Evolutionary conservation across 1,140 invertebrate genomes (phyloP).

Genomic region (Anadara kagoshimensis): DNA sequence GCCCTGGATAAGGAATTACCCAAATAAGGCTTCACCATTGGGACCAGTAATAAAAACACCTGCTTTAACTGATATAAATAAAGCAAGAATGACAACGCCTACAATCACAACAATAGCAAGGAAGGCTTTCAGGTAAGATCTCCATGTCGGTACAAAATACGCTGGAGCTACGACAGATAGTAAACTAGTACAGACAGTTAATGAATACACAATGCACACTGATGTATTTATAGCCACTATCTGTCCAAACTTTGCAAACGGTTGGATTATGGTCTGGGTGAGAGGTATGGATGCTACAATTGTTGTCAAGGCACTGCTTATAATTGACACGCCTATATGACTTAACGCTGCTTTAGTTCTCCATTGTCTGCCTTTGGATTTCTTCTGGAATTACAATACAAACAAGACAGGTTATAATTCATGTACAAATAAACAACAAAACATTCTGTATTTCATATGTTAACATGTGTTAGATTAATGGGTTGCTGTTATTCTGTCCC

Average conservation of each 20-base stretch:
- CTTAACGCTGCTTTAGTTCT: conserved; percentile 56
- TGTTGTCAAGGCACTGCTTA: conserved; percentile 68
- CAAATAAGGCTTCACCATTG: conserved; percentile 59
- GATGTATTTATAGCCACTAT: conserved; percentile 69
- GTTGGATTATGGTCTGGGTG: conserved; percentile 65
- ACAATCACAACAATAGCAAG: conserved; percentile 36
- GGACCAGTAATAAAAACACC: conserved; percentile 62
- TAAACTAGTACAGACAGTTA: conserved; percentile 61
- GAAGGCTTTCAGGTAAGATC: conserved; percentile 48
- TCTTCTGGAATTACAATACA: conserved; percentile 22
- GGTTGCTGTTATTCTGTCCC: too few relatives aligned
- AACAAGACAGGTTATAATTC: background rate
- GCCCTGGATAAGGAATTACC: too few relatives aligned
- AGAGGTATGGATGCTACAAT: conserved; percentile 66
- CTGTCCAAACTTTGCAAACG: conserved; percentile 66
- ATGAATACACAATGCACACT: conserved; percentile 63
- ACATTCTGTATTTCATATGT: too few relatives aligned
- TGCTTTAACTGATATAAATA: conserved; percentile 50
- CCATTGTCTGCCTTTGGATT: conserved; percentile 44
- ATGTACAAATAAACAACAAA: too few relatives aligned
- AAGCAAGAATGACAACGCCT: conserved; percentile 41
- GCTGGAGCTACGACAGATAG: conserved; percentile 59
- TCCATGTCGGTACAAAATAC: conserved; percentile 47
- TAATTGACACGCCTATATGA: conserved; percentile 65
- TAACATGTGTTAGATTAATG: too few relatives aligned